Percentiles rank a stretch among this genome's conserved stretches.
phyloP scores from a whole-genome alignment of 2,888 invertebrate genomes.

The Allacma fusca region DNA sequence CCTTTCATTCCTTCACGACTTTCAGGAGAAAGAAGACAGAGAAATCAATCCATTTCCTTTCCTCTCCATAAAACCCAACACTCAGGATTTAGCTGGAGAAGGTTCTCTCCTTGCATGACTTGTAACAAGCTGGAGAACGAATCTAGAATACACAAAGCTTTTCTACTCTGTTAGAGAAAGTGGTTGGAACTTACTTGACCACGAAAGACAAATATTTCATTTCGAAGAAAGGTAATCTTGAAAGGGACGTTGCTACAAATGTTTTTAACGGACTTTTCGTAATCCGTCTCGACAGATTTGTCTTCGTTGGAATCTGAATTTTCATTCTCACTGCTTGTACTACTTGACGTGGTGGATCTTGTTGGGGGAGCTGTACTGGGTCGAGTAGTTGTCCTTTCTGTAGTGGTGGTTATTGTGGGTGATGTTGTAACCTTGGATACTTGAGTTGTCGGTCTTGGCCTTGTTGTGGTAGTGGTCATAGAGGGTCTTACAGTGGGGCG shows the following conservation, averaged over 20 bases:
- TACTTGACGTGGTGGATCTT: background rate
- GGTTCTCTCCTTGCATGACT: background rate
- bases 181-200: conserved; percentile 65
- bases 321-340: background rate
- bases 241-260: conserved; percentile 75
- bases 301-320: conserved; percentile 6
- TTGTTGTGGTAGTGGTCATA: conserved; percentile 28
- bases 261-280: conserved; percentile 63
- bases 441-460: background rate
- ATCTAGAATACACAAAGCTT: no score
- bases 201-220: conserved; percentile 72
- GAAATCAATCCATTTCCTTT: conserved; percentile 18
- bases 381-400: conserved; percentile 25
- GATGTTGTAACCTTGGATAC: background rate
- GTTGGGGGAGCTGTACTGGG: conserved; percentile 10
- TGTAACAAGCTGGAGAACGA: background rate
- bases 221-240: conserved; percentile 72
- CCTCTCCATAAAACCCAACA: conserved; percentile 11
- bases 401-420: conserved; percentile 36
- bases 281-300: conserved; percentile 14
- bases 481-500: conserved; percentile 6
- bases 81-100: conserved; percentile 10
- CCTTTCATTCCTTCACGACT: conserved; percentile 10
- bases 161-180: no score
- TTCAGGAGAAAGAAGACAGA: conserved; percentile 5